Evolutionary conservation across 2,797 vertebrate genomes (phyloP), one percentile per base, ranked within the genome.

Genomic region (Pitangus sulphuratus): DNA sequence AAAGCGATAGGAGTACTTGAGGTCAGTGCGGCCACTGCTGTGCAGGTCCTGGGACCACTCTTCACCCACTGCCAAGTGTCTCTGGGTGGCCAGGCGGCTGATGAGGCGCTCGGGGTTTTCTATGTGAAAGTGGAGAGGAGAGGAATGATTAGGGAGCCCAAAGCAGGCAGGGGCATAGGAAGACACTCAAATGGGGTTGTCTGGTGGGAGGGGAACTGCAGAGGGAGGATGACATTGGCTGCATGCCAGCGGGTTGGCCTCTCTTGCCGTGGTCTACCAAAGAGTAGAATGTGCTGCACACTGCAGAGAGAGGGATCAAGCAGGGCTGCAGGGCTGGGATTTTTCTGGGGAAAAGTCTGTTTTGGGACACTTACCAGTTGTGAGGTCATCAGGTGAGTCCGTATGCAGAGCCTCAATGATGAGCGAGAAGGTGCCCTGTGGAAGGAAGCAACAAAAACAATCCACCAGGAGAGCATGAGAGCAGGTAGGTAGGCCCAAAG

Each of bases 371-470:
- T 93, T 97, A 99, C 99, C 99, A 98, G 99, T 99, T 93, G 98
- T 98, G 65, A 99, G 98, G 96, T 99, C 99, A 6, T 99, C 99
- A 13, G 98, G 98, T 60, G 99, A 99, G 87, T 99, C 99, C 0
- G 99, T 99, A 96, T 99, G 99, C 78, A 99, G 98, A 47, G 99
- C 99, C 96, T 99, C 99, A 83, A 99, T 99, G 97, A 99, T 99
- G 95, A 99, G 98, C 30, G 99, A 99, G 97, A 99, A 99, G 50
- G 99, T 99, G 69, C 99, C 99, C 99, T 99, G 97, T 88, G 92
- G 97, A 87, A 82, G 93, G 80, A 80, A 78, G 25, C 4, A 91
- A 53, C 40, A 92, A 72, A 81, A 35, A 53, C 54, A 61, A 37
- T 76, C 72, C 80, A 83, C 62, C 21, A 10, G 57, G 84, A 51